phyloP scores from a whole-genome alignment of 2,888 invertebrate species.

The Lamellibrachia satsuma region DNA sequence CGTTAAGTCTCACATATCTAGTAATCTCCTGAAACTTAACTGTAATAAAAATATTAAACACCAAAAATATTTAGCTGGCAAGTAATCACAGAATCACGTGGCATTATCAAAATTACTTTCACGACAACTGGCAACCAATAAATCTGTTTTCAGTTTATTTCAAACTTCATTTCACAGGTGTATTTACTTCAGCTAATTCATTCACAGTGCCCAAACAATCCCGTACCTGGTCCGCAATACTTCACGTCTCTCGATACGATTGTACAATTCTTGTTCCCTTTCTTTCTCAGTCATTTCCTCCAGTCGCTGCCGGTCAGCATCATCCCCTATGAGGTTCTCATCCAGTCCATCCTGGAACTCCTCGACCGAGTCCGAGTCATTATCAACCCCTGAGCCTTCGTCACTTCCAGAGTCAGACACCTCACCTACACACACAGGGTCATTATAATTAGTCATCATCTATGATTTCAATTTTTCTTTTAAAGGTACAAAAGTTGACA shows the following conservation, averaged over 20 bases:
- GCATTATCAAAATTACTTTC: too few relatives aligned
- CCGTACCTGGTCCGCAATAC: slow-evolving; percentile 84
- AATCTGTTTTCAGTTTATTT: too few relatives aligned
- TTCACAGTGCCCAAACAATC: too few relatives aligned
- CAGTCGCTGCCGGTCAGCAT: slow-evolving; percentile 88
- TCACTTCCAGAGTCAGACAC: slow-evolving; percentile 74
- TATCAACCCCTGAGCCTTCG: slow-evolving; percentile 42
- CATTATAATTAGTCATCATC: background rate
- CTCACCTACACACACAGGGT: slow-evolving; percentile 72
- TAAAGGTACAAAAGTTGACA: too few relatives aligned
- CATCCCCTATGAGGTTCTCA: slow-evolving; percentile 96
- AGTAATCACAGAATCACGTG: too few relatives aligned
- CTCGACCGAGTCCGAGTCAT: slow-evolving; percentile 68
- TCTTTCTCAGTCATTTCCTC: slow-evolving; percentile 96
- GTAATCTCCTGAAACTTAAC: too few relatives aligned
- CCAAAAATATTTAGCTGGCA: too few relatives aligned
- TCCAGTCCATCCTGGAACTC: slow-evolving; percentile 97
- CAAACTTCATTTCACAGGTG: too few relatives aligned
- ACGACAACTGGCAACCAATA: too few relatives aligned
- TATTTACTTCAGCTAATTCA: too few relatives aligned
- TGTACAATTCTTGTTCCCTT: slow-evolving; percentile 95
- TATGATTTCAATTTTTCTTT: background rate
- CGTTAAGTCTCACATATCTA: too few relatives aligned
- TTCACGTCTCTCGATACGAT: slow-evolving; percentile 93
- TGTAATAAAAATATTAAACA: too few relatives aligned